Conservation (phyloP, 2,797 vertebrate genomes). For the Falco columbarius region DNA sequence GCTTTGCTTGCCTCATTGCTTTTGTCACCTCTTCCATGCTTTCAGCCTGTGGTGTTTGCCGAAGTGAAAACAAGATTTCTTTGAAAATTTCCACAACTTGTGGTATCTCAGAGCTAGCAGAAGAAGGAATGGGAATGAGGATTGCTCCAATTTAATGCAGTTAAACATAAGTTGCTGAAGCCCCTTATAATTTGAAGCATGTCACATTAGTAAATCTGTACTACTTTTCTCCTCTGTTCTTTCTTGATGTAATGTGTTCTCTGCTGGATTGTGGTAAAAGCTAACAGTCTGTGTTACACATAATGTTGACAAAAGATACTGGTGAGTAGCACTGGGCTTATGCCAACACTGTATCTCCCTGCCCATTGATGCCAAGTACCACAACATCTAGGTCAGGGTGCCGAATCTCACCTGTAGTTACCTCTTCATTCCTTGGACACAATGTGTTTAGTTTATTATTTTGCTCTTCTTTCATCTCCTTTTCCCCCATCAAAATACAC, state of each 20-base stretch:
- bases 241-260: neutral
- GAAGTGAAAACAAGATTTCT: neutral
- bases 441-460: neutral
- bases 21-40: neutral
- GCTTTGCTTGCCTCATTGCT: neutral
- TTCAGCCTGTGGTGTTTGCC: neutral
- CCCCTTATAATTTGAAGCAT: neutral
- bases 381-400: neutral
- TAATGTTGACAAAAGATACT: neutral
- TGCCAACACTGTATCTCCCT: neutral
- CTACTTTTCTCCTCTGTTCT: neutral
- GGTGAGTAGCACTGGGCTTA: neutral
- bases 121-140: neutral
- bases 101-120: neutral
- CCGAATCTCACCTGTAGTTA: neutral
- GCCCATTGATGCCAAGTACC: neutral
- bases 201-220: neutral
- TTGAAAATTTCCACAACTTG: neutral
- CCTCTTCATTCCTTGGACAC: neutral
- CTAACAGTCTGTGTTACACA: neutral
- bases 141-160: neutral
- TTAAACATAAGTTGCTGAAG: neutral
- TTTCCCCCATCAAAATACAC: neutral
- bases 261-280: neutral
- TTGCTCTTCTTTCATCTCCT: neutral